Base-by-base conservation (phyloP, 2,113 vertebrate genomes). In the Hyperopisus bebe region DNA sequence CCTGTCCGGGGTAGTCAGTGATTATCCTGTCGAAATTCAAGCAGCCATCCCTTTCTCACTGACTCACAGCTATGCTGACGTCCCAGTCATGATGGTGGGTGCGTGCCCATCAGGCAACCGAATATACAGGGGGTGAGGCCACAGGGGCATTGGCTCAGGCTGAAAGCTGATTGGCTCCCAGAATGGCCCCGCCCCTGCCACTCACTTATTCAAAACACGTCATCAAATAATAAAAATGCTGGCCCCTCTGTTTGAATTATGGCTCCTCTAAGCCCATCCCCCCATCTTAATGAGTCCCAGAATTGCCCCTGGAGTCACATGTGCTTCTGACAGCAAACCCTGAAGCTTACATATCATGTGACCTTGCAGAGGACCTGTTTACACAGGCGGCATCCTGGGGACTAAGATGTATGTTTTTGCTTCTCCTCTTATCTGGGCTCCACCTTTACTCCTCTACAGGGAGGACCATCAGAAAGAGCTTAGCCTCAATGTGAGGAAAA, bases 1-100 rank as follows among this genome's bases (percentile, higher is more conserved):
- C 87, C 53, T 84, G 86, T 83, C 77, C 86, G 24, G 86, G 88
- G 90, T 58, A 88, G 89, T 70, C 35, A 50, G 62, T 85, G 62
- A 89, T 89, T 85, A 86, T 88, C 58, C 35, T 44, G 0, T 46
- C 62, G 39, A 58, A 58, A 89, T 62, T 55, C 48, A 62, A 87
- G 58, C 80, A 39, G 51, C 83, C 90, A 88, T n/a, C 17, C 82
- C 84, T 85, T 24, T 91, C 46, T 17, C 27, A 27, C 27, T 35
- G 46, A 48, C 44, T 77, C 66, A 10, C 66, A 4, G 62, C 88
- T 31, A 10, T 5, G 5, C 66, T 74, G 66, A 74, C 19, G 6
- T 50, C 24, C n/a, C 46, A 19, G 66, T 88, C 66, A 74, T 48
- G 27, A 86, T 88, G 77, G 24, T 39, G 87, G 83, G 86, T 90